Evolutionary conservation across 2,113 vertebrate species (phyloP).

Genomic region (Oreotrochilus melanogaster): DNA sequence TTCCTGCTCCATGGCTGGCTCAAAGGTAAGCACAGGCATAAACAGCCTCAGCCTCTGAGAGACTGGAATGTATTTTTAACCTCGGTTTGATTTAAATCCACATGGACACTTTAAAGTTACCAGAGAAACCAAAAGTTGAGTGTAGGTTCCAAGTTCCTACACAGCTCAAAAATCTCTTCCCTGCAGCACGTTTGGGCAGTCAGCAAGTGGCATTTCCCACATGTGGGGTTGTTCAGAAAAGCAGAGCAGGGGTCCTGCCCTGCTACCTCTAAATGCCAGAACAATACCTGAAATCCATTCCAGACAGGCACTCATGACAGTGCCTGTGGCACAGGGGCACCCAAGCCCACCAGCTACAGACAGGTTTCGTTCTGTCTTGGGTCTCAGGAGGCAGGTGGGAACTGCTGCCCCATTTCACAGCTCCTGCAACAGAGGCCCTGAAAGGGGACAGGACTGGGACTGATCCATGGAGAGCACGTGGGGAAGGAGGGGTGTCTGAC

Average conservation of each 20-base stretch:
- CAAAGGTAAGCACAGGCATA: background rate
- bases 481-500: background rate
- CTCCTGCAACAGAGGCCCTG: background rate
- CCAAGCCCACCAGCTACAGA: background rate
- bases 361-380: accelerated
- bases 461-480: background rate
- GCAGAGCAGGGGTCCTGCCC: background rate
- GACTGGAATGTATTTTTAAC: slow-evolving; percentile 59
- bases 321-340: background rate
- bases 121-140: slow-evolving; percentile 68
- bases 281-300: background rate
- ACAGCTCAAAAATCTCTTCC: slow-evolving; percentile 72
- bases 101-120: slow-evolving; percentile 68
- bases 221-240: background rate
- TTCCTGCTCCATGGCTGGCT: background rate
- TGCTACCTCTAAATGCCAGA: background rate
- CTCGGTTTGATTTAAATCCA: slow-evolving; percentile 51
- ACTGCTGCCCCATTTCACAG: background rate
- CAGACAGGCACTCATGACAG: background rate
- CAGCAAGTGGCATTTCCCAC: background rate
- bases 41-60: slow-evolving; percentile 39
- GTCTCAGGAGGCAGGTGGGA: background rate
- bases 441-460: background rate
- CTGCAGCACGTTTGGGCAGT: slow-evolving; percentile 37
- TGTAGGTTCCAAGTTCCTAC: slow-evolving; percentile 73